Conservation (phyloP, 64 coral and sea anemone genomes). For the Actinia equina region DNA sequence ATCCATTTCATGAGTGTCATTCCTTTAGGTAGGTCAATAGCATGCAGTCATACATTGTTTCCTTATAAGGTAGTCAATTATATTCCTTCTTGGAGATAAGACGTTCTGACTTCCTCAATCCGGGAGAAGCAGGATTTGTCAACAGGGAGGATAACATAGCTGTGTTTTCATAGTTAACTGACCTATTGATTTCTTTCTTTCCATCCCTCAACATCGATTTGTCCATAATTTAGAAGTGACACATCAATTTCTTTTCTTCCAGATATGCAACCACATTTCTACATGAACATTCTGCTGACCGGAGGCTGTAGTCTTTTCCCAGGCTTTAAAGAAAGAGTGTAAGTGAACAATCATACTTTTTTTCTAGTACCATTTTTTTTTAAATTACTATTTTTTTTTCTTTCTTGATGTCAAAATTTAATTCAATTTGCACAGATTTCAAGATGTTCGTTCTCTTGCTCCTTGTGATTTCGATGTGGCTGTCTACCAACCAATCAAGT, state of each 20-base stretch:
- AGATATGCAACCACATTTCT: slow-evolving; percentile 99
- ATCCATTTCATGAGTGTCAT: slow-evolving; percentile 59
- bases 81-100: no score
- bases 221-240: no score
- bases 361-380: no score
- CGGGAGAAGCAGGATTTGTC: no score
- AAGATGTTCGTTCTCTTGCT: slow-evolving; percentile 77
- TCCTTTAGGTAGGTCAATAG: slow-evolving; percentile 68
- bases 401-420: no score
- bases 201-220: no score
- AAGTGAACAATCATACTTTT: background rate
- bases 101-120: no score
- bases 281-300: slow-evolving; percentile 92
- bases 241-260: background rate
- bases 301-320: slow-evolving; percentile 80
- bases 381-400: background rate
- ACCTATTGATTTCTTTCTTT: no score
- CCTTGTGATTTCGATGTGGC: slow-evolving; percentile 84
- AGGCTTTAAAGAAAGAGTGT: slow-evolving; percentile 96
- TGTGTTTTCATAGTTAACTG: no score
- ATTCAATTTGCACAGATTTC: slow-evolving; percentile 53
- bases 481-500: slow-evolving; percentile 73
- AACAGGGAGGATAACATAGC: no score
- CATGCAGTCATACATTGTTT: no score
- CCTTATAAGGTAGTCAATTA: no score